Percentiles rank a stretch among this genome's conserved stretches.
Conservation (phyloP, 2,888 invertebrate genomes). For the Spatulosminthurus flaviceps region DNA sequence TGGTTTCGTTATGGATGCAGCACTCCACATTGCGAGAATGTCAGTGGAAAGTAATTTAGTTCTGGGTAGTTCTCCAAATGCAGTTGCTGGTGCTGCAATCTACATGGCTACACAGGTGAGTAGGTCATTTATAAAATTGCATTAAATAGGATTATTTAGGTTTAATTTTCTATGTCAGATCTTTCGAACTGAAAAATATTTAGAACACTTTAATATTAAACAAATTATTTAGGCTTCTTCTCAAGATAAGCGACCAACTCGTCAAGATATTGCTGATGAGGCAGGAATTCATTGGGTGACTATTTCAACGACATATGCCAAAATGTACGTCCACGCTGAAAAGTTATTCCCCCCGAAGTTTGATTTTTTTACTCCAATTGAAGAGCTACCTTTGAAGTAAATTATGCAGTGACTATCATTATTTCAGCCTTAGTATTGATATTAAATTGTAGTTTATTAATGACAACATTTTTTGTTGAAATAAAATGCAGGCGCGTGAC, state of each 20-base stretch:
- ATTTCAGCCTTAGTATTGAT: too few relatives aligned
- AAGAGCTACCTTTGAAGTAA: background rate
- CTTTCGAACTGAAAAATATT: too few relatives aligned
- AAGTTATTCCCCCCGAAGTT: background rate
- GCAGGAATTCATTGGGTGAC: background rate
- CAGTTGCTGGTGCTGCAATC: conserved; percentile 6
- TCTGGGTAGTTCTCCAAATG: background rate
- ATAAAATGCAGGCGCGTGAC: too few relatives aligned
- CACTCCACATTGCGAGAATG: background rate
- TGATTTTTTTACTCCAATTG: background rate
- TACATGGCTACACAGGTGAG: conserved; percentile 11
- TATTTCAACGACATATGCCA: too few relatives aligned
- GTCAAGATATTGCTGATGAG: background rate
- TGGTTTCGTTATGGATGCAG: background rate
- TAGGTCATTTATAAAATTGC: background rate
- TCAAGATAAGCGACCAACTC: background rate
- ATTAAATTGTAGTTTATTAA: too few relatives aligned
- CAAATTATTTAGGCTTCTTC: background rate
- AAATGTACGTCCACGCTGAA: background rate
- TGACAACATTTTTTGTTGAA: too few relatives aligned
- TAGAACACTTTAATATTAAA: background rate
- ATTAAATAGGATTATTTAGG: background rate
- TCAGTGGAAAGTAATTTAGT: background rate
- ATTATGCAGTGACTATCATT: background rate
- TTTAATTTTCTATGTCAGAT: too few relatives aligned